phyloP scores from a whole-genome alignment of 2,797 vertebrate genomes.

The Nannoperca obscura region DNA sequence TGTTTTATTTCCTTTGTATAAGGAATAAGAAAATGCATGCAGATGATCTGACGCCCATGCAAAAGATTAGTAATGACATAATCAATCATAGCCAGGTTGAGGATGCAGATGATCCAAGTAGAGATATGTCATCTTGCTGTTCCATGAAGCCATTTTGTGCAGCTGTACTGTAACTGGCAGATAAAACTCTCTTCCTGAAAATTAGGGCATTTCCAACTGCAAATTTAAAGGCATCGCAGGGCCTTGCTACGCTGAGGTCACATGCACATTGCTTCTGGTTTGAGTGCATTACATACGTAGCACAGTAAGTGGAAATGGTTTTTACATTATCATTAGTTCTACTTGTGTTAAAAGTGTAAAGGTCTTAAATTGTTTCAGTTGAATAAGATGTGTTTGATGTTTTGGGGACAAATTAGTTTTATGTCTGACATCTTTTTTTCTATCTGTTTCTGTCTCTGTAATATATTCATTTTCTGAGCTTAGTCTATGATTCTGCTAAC shows the following conservation, averaged over 20 bases:
- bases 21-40: background rate
- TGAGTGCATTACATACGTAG: conserved; percentile 4
- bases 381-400: conserved; percentile 37
- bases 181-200: background rate
- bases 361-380: conserved; percentile 26
- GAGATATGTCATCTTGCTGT: conserved; percentile 10
- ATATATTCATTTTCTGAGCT: conserved; percentile 56
- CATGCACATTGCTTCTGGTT: conserved; percentile 19
- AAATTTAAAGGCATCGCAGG: background rate
- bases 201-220: conserved; percentile 2
- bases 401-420: conserved; percentile 41
- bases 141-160: conserved; percentile 17
- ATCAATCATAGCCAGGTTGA: conserved; percentile 21
- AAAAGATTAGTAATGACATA: background rate
- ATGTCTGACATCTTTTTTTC: conserved; percentile 34
- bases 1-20: background rate
- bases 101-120: conserved; percentile 19
- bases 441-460: conserved; percentile 57
- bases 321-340: conserved; percentile 35
- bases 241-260: background rate
- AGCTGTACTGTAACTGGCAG: conserved; percentile 9
- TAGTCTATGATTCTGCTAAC: conserved; percentile 67
- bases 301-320: conserved; percentile 14
- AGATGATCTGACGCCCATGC: conserved; percentile 9
- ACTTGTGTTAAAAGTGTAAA: conserved; percentile 27